These are phyloP conservation scores for Polydrusus pterygomalis DNA, from an alignment of 2,888 invertebrate species.

Conservation along the genomic window DNA sequence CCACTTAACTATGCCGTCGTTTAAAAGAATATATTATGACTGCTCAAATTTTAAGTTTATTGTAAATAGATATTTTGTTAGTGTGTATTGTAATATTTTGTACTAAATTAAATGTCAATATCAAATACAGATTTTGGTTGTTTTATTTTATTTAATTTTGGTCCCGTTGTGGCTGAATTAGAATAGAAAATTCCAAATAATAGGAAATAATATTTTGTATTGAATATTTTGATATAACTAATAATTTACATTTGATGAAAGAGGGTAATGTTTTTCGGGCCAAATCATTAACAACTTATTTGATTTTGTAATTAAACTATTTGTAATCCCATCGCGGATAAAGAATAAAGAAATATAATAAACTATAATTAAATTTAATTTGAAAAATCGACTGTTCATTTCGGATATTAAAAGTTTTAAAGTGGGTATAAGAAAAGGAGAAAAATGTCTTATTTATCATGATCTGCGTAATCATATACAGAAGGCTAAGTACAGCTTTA, in stretches of 20 bases:
- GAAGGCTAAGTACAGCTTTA: too few relatives aligned
- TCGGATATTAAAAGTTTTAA: too few relatives aligned
- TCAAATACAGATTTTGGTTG: not conserved
- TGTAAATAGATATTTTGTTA: slow-evolving; percentile 35
- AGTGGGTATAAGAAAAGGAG: not conserved
- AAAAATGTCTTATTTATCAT: not conserved
- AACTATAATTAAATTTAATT: too few relatives aligned
- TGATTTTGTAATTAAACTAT: too few relatives aligned
- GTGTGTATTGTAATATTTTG: slow-evolving; percentile 24
- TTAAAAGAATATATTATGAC: slow-evolving; percentile 41
- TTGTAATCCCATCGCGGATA: too few relatives aligned
- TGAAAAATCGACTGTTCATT: too few relatives aligned
- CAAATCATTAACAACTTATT: too few relatives aligned
- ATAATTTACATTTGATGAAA: not conserved
- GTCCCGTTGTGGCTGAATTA: too few relatives aligned
- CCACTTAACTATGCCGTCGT: slow-evolving; percentile 50
- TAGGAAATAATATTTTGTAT: not conserved
- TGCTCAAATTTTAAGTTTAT: slow-evolving; percentile 30
- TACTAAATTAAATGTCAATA: slow-evolving; percentile 27
- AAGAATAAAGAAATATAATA: too few relatives aligned
- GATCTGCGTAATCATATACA: too few relatives aligned
- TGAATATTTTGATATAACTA: not conserved
- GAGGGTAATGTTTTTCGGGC: too few relatives aligned
- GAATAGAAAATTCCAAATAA: not conserved
- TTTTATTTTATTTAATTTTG: not conserved